Evolutionary conservation across 2,888 invertebrate genomes (phyloP), one percentile per base, ranked within the genome.

Genomic region (Cephus sareptanus): DNA sequence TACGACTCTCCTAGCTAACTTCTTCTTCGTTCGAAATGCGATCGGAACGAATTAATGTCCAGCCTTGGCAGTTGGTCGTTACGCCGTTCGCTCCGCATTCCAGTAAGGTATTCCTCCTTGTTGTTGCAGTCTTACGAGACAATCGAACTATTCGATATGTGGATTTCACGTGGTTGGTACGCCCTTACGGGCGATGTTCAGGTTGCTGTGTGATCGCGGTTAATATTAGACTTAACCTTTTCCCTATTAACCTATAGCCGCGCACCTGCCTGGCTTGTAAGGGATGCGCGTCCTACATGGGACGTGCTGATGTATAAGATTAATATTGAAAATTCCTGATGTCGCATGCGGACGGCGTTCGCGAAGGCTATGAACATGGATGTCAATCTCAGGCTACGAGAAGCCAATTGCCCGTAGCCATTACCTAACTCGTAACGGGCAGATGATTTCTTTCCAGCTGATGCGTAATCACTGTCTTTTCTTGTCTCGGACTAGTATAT

Each of bases 371-470:
- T 80, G 79, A 83, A 83, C 83, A 83, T 83, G 81, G 79, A 81
- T 83, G 74, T 56, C 56, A 56, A 56, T 56, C 23, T 56, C 23
- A 56, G 2, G 9, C 9, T 56, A 23, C 9, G 56, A 9, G 56
- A 56, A 23, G 56, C 56, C 56, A 23, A 56, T 56, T 71, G 74
- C 40, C 73, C 78, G 71, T 79, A 69, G 73, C 76, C 76, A 76
- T 83, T 83, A 83, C 81, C 81, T 83, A 81, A 83, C 80, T 74
- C 76, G 74, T 75, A 76, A 79, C 77, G 76, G 73, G 76, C 80
- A 78, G 75, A 81, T 78, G 79, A 76, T 75, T 78, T 83, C 81
- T 81, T 79, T 83, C 74, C 76, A 76, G 76, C 78, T 73, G 75
- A 80, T 78, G 76, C 69, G 78, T 78, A 81, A 81, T 83, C 77